Conservation (phyloP, 2,888 invertebrate species). For the Pharmacophagus antenor region DNA sequence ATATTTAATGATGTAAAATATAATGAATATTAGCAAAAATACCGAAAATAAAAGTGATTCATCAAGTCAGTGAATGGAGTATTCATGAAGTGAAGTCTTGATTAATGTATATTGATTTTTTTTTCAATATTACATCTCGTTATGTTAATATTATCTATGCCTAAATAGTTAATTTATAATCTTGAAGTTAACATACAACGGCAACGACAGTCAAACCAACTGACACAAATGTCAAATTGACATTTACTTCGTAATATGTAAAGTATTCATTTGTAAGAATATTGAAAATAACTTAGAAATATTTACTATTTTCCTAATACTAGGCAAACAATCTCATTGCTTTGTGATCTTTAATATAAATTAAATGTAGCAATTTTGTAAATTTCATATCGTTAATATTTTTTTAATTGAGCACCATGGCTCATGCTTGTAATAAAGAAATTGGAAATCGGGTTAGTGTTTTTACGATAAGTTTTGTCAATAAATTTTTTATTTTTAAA, state of each 20-base stretch:
- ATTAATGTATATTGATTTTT: neutral
- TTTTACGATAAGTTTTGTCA: neutral
- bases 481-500: neutral
- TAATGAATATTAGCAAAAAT: too few relatives aligned
- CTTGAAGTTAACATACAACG: neutral
- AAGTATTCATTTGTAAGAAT: constrained; percentile 4
- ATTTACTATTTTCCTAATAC: neutral
- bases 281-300: neutral
- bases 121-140: neutral
- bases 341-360: neutral
- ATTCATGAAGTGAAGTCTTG: neutral
- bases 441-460: constrained; percentile 13
- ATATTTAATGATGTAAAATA: too few relatives aligned
- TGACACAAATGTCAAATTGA: constrained; percentile 13
- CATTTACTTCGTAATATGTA: constrained; percentile 3
- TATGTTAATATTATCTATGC: neutral
- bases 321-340: neutral
- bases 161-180: neutral
- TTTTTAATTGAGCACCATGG: constrained; percentile 1
- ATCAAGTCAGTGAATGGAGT: too few relatives aligned
- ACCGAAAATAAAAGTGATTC: too few relatives aligned
- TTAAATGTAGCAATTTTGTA: neutral
- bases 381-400: neutral
- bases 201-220: too few relatives aligned
- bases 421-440: constrained; percentile 5